Evolutionary conservation across 2,113 vertebrate species (phyloP), one percentile per base, ranked within the genome.

Genomic region (Zonotrichia leucophrys): DNA sequence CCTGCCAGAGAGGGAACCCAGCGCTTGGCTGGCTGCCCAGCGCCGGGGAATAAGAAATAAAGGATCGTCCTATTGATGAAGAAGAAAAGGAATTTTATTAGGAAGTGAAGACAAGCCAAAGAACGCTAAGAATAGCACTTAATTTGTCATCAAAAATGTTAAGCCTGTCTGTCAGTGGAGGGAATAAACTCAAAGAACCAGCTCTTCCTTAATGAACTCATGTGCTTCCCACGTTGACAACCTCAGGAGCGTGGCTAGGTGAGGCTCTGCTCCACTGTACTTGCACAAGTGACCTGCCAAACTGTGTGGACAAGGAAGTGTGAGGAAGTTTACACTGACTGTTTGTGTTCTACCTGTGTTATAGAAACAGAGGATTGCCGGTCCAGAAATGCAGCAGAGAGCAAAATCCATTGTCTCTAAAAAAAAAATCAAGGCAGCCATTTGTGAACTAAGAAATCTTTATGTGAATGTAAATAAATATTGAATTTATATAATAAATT

Each of bases 71-170:
- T 77, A n/a, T 46, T 60, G 46, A 63, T 37, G 37, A 82, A 92
- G 53, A 33, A 63, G 31, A 76, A 84, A 73, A 69, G 11, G 16
- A 87, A 55, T 88, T 83, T 77, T 37, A 94, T 87, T 63, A 90
- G 23, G 33, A 83, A 88, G 79, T 47, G 82, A 95, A 64, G 87
- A 89, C 89, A 95, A 92, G 83, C 28, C 30, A 37, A 78, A 85
- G 42, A 74, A 50, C 5, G 19, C 67, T 90, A 87, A 93, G 56
- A 88, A 77, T 24, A 86, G 67, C 47, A 23, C 30, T 83, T 69
- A 13, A 5, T 37, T 82, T 84, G 81, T 47, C 84, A 62, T 59
- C 5, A 8, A 20, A 82, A 86, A 30, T 46, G 55, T 35, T 47
- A 52, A 56, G n/a, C n/a, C 12, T 68, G 35, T 56, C 74, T 75